These are phyloP conservation scores for Helicoverpa armigera DNA, from an alignment of 1,140 invertebrate species.

Conservation along the genomic window DNA sequence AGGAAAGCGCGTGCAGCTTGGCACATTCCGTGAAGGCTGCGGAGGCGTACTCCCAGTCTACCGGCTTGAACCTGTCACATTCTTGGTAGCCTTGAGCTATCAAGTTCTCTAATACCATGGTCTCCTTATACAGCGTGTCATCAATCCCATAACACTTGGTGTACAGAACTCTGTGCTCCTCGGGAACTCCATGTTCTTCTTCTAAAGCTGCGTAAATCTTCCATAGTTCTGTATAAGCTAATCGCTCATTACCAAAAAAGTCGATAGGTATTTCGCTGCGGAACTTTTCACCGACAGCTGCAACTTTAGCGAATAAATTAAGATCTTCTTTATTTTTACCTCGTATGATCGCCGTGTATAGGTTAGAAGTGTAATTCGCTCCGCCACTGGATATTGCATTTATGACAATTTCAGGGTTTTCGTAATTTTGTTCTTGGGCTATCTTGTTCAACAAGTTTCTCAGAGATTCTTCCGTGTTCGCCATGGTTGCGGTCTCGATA, in stretches of 20 bases:
- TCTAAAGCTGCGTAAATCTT: constrained; percentile 16
- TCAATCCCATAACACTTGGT: constrained; percentile 52
- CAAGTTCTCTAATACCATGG: constrained; percentile 59
- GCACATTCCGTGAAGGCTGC: constrained; percentile 55
- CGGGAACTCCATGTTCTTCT: background rate
- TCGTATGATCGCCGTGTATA: constrained; percentile 57
- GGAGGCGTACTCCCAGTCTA: constrained; percentile 57
- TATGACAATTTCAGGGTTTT: background rate
- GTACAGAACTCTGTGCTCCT: constrained; percentile 45
- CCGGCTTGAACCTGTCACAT: constrained; percentile 56
- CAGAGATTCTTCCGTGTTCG: background rate
- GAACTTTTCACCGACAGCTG: constrained; percentile 59
- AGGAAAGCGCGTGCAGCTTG: constrained; percentile 54
- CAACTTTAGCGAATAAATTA: constrained; percentile 71
- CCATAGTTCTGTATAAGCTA: constrained; percentile 57
- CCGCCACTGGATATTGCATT: constrained; percentile 50
- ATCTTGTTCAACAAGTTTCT: constrained; percentile 6
- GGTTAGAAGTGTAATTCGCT: constrained; percentile 65
- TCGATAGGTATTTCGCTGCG: constrained; percentile 46
- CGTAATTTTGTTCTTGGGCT: background rate
- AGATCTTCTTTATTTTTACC: constrained; percentile 57
- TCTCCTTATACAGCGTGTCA: constrained; percentile 32
- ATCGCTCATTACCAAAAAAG: constrained; percentile 62
- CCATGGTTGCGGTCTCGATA: background rate
- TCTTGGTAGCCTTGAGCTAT: constrained; percentile 44